Evolutionary conservation across 2,113 vertebrate genomes (phyloP).

Genomic region (Pholis gunnellus): DNA sequence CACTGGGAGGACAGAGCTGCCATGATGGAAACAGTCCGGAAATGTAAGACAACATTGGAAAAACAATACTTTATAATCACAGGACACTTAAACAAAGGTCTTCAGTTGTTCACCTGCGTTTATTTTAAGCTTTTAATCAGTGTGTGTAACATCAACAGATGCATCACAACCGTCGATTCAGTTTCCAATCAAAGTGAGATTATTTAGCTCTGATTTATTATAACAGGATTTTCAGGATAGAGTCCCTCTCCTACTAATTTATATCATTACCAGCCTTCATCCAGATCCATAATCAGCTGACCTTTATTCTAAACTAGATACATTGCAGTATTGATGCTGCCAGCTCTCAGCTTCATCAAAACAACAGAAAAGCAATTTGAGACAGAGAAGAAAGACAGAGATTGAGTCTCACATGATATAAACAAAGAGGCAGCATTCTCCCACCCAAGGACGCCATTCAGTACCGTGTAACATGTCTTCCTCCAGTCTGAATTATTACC

Average conservation of each 20-base stretch:
- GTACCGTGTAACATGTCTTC: background rate
- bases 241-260: constrained; percentile 23
- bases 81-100: background rate
- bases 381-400: background rate
- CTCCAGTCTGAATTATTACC: background rate
- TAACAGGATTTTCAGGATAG: background rate
- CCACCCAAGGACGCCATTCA: background rate
- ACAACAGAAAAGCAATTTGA: constrained; percentile 27
- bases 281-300: constrained; percentile 44
- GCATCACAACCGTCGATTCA: constrained; percentile 4
- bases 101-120: background rate
- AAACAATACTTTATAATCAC: background rate
- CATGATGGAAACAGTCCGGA: rapidly evolving
- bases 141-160: background rate
- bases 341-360: constrained; percentile 14
- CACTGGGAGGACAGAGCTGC: constrained; percentile 5
- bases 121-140: background rate
- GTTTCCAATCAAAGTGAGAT: constrained; percentile 28
- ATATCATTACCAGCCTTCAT: constrained; percentile 29
- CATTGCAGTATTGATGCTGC: constrained; percentile 23
- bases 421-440: background rate
- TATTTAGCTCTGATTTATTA: constrained; percentile 31
- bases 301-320: constrained; percentile 40
- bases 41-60: background rate
- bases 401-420: background rate